Conservation (phyloP, 1,140 invertebrate species). For the Penaeus japonicus region DNA sequence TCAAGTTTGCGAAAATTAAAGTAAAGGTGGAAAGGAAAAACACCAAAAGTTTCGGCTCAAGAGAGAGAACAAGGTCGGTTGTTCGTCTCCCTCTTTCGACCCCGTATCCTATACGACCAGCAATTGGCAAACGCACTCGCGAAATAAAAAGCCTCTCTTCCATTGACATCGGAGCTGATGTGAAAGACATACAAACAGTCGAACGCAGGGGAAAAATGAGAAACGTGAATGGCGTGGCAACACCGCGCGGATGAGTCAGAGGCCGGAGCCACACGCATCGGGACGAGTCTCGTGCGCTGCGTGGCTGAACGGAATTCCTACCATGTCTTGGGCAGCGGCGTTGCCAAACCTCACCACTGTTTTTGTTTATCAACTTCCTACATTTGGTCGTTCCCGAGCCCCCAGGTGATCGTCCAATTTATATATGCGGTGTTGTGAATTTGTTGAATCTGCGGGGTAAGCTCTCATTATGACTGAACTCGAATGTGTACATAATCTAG, state of each 20-base stretch:
- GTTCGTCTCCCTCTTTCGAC: slow-evolving; percentile 7
- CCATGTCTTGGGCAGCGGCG: slow-evolving; percentile 16
- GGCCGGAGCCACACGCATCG: slow-evolving; percentile 26
- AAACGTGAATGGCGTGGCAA: background rate
- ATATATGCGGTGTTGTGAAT: background rate
- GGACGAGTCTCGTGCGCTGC: slow-evolving; percentile 10
- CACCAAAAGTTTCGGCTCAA: background rate
- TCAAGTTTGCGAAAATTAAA: background rate
- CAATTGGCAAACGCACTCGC: too few species aligned
- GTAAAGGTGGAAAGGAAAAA: background rate
- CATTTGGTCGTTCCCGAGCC: background rate
- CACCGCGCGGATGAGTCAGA: slow-evolving; percentile 11
- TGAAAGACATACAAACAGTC: background rate
- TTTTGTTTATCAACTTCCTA: background rate
- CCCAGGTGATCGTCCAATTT: background rate
- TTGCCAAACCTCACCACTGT: slow-evolving; percentile 30
- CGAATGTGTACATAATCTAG: too few species aligned
- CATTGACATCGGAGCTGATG: background rate
- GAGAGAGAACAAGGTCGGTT: slow-evolving; percentile 34
- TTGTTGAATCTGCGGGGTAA: too few species aligned
- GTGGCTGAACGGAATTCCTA: slow-evolving; percentile 51
- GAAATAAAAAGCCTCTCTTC: too few species aligned
- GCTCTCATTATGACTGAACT: too few species aligned
- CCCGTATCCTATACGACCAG: background rate
- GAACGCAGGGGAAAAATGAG: background rate